phyloP scores from a whole-genome alignment of 1,140 invertebrate species.

The Apolygus lucorum region DNA sequence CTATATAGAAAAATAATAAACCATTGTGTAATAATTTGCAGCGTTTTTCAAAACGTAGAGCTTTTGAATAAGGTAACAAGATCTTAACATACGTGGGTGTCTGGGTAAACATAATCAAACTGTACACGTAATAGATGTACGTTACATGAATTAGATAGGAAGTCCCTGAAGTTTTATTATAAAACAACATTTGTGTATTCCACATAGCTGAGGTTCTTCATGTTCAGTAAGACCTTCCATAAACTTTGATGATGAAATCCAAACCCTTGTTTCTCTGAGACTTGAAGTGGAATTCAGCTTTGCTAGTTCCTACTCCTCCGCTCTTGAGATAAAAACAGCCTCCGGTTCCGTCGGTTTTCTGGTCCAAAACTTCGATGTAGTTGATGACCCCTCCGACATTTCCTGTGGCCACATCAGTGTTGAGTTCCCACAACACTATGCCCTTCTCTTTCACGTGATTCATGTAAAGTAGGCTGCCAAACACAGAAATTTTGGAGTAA shows the following conservation, averaged over 20 bases:
- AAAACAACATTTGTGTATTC: too few species aligned
- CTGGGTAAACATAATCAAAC: too few species aligned
- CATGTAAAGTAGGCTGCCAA: background rate
- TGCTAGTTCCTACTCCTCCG: constrained; percentile 23
- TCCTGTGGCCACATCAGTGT: background rate
- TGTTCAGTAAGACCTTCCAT: constrained; percentile 16
- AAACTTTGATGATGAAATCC: constrained; percentile 27
- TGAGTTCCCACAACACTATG: background rate
- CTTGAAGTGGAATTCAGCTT: constrained; percentile 27
- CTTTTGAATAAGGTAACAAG: too few species aligned
- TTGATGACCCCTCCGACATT: background rate
- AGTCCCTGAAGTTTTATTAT: too few species aligned
- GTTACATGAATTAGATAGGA: too few species aligned
- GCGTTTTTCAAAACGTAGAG: too few species aligned
- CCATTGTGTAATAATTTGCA: too few species aligned
- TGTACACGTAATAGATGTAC: too few species aligned
- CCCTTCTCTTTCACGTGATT: background rate
- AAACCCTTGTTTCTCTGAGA: constrained; percentile 28
- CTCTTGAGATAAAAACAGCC: constrained; percentile 19
- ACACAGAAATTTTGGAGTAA: too few species aligned
- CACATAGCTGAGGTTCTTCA: too few species aligned
- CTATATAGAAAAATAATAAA: too few species aligned
- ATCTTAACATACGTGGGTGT: too few species aligned
- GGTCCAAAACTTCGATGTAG: constrained; percentile 20
- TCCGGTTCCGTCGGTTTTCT: constrained; percentile 23